Evolutionary conservation across 2,797 vertebrate species (phyloP), one percentile per base, ranked within the genome.

Genomic region (Aphelocoma californica): DNA sequence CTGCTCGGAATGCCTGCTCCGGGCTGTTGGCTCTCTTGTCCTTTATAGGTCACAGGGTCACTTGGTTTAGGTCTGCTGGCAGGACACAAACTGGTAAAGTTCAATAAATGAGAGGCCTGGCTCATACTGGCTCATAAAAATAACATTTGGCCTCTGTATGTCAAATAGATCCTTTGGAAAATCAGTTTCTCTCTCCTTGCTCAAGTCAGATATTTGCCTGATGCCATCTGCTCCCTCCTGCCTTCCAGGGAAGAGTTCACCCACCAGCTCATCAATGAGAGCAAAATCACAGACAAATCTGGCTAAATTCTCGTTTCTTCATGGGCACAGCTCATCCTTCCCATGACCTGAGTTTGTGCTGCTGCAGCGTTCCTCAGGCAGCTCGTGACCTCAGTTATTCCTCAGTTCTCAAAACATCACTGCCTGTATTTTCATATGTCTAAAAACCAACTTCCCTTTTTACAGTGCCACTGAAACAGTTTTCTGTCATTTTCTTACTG

Each of bases 401-500:
- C 69, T 89, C 38, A 38, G 24, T 10, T 80, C 73, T 45, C 18
- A 26, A 56, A 70, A 85, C 1, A 0, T 38, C 84, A 69, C 72
- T 10, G 77, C 36, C 73, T 38, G 44, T 69, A 65, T 85, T 92
- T 92, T 77, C 67, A 89, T 71, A 28, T 31, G 40, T 24, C 81
- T 91, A n/a, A 15, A 73, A 87, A 90, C 29, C 40, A 58, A 38
- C 85, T 95, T 95, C 93, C 74, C 42, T 60, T 82, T 95, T 78
- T 14, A 11, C 36, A 28, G 48, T 7, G 24, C 66, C 34, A 57
- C 14, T 36, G 12, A 9, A 51, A 47, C 51, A 61, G 4, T 50
- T 50, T 69, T 58, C 25, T 17, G 6, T 26, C n/a, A 16, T 56
- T 40, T 75, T 34, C 79, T 36, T 19, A 3, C 48, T n/a, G 44